phyloP scores from a whole-genome alignment of 2,113 vertebrate species.

The Lepus europaeus region DNA sequence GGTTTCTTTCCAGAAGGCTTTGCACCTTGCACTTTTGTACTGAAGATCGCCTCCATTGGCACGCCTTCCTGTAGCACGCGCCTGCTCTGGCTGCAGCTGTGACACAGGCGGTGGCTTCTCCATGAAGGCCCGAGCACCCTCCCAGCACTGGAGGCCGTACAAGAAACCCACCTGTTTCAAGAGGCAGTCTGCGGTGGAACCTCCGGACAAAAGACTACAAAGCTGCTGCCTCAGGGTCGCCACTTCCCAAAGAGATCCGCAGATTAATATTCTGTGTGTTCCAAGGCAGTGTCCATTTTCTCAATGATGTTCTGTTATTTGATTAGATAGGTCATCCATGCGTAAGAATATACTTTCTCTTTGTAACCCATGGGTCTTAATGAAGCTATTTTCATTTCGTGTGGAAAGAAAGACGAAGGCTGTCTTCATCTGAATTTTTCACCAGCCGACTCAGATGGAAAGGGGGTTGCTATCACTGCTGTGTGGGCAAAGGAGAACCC shows the following conservation, averaged over 20 bases:
- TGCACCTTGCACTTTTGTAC: not conserved
- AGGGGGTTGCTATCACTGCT: not conserved
- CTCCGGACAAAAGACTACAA: not conserved
- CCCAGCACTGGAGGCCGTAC: not conserved
- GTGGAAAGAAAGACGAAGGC: not conserved
- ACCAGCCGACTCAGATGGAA: not conserved
- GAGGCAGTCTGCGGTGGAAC: not conserved
- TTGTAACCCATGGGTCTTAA: not conserved
- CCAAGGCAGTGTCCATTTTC: not conserved
- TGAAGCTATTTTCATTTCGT: not conserved
- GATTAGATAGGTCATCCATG: not conserved
- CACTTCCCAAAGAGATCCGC: not conserved
- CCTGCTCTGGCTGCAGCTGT: not conserved
- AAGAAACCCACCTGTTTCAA: not conserved
- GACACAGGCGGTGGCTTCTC: not conserved
- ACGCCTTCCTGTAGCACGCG: not conserved
- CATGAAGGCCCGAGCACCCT: rapidly evolving
- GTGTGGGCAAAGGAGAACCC: not conserved
- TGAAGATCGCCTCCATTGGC: not conserved
- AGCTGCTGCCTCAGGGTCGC: not conserved
- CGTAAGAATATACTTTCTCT: not conserved
- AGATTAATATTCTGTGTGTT: not conserved
- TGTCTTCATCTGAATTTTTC: not conserved
- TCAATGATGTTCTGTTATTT: slow-evolving; percentile 37
- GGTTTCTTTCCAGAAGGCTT: not conserved